phyloP scores from a whole-genome alignment of 2,888 invertebrate species.

The Steinernema hermaphroditum region DNA sequence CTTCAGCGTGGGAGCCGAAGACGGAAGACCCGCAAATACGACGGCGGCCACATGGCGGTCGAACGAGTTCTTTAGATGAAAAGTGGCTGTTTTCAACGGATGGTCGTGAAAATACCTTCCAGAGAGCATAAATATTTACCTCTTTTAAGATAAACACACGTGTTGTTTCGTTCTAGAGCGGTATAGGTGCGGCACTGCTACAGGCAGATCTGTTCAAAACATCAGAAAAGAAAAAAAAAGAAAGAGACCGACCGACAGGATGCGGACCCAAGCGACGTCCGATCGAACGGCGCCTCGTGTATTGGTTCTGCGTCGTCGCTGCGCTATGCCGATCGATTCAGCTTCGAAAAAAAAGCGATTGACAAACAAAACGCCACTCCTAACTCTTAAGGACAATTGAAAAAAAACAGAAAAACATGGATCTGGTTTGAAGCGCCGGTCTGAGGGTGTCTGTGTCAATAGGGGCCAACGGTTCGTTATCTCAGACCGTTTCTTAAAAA shows the following conservation, averaged over 20 bases:
- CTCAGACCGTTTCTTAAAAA: no score
- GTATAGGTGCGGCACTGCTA: not conserved
- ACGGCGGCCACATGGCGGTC: not conserved
- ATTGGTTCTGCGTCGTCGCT: slow-evolving; percentile 7
- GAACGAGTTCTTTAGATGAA: not conserved
- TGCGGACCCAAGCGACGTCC: not conserved
- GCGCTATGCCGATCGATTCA: not conserved
- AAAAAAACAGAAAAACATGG: not conserved
- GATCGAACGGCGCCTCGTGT: slow-evolving; percentile 10
- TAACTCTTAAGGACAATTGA: not conserved
- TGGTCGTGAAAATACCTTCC: not conserved
- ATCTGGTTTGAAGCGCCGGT: no score
- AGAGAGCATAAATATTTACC: slow-evolving; percentile 7
- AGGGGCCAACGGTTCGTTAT: no score
- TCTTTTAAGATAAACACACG: not conserved
- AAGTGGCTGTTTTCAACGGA: slow-evolving; percentile 4
- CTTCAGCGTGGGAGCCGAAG: not conserved
- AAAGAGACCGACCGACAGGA: not conserved
- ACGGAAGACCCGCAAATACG: not conserved
- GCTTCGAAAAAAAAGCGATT: not conserved
- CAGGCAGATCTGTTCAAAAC: not conserved
- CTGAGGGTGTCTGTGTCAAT: no score
- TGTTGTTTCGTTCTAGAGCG: not conserved
- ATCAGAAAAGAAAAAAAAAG: not conserved
- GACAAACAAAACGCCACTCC: slow-evolving; percentile 10